Evolutionary conservation across 2,113 vertebrate genomes (phyloP).

Genomic region (Gymnobelideus leadbeateri): DNA sequence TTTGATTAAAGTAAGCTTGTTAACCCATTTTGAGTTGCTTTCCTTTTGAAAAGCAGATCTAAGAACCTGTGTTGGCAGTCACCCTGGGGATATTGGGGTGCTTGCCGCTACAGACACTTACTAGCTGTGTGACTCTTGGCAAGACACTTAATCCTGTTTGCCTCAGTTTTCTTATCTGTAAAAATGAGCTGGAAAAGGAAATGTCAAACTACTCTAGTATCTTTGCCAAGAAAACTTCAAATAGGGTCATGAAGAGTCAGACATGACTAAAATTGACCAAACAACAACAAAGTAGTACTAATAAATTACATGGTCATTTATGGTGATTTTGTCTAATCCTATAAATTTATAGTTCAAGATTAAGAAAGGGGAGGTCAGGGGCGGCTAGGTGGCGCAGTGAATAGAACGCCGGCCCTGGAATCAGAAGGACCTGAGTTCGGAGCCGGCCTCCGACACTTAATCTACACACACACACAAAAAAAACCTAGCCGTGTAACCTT

Average conservation of each 20-base stretch:
- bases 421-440: too few species aligned
- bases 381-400: too few species aligned
- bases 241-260: background rate
- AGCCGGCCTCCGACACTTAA: too few species aligned
- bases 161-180: background rate
- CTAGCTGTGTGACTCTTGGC: background rate
- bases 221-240: background rate
- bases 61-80: too few species aligned
- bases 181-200: background rate
- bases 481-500: too few species aligned
- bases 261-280: background rate
- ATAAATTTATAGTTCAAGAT: background rate
- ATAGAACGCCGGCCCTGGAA: too few species aligned
- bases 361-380: background rate
- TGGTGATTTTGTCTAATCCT: background rate
- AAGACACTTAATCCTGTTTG: background rate
- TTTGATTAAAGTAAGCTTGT: too few species aligned
- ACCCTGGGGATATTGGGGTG: too few species aligned
- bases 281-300: background rate
- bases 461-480: too few species aligned
- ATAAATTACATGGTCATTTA: background rate
- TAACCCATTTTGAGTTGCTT: too few species aligned
- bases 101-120: too few species aligned
- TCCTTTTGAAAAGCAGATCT: too few species aligned
- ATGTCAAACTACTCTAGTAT: background rate